A percentile compares a stretch with the other conserved stretches of the same genome.
phyloP scores from a whole-genome alignment of 2,888 invertebrate species.

The Eulithis testata region DNA sequence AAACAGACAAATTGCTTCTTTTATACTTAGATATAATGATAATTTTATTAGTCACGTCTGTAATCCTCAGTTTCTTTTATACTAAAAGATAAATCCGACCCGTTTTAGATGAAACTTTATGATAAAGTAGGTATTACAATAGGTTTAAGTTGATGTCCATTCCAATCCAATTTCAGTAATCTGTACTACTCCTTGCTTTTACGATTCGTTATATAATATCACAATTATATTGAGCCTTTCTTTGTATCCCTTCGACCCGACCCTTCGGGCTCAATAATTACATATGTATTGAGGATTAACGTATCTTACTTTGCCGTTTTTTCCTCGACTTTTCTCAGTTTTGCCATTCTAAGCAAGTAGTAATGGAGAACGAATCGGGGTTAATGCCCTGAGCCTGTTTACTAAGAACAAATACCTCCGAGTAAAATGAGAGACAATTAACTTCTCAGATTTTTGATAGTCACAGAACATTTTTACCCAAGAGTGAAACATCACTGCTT shows the following conservation, averaged over 20 bases:
- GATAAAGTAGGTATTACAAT: neutral
- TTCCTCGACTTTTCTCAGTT: neutral
- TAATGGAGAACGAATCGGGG: too few relatives aligned
- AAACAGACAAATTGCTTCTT: too few relatives aligned
- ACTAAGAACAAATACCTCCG: too few relatives aligned
- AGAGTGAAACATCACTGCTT: too few relatives aligned
- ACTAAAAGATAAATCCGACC: neutral
- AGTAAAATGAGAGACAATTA: too few relatives aligned
- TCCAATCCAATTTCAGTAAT: slow-evolving; percentile 24
- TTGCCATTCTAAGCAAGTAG: neutral
- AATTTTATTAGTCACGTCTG: neutral
- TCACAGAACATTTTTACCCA: too few relatives aligned
- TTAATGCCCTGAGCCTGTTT: too few relatives aligned
- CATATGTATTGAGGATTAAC: slow-evolving; percentile 39
- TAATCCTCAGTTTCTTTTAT: neutral
- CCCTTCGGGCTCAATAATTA: slow-evolving; percentile 41
- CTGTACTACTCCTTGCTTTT: slow-evolving; percentile 15
- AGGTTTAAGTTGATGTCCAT: slow-evolving; percentile 6
- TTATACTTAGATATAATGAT: too few relatives aligned
- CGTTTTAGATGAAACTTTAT: neutral
- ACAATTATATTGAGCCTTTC: slow-evolving; percentile 26
- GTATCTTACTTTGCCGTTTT: slow-evolving; percentile 26
- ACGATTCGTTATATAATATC: slow-evolving; percentile 19
- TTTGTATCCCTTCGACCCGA: slow-evolving; percentile 35
- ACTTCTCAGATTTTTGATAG: too few relatives aligned